Evolutionary conservation across 1,140 invertebrate species (phyloP), one percentile per base, ranked within the genome.

Genomic region (Metaphire vulgaris): DNA sequence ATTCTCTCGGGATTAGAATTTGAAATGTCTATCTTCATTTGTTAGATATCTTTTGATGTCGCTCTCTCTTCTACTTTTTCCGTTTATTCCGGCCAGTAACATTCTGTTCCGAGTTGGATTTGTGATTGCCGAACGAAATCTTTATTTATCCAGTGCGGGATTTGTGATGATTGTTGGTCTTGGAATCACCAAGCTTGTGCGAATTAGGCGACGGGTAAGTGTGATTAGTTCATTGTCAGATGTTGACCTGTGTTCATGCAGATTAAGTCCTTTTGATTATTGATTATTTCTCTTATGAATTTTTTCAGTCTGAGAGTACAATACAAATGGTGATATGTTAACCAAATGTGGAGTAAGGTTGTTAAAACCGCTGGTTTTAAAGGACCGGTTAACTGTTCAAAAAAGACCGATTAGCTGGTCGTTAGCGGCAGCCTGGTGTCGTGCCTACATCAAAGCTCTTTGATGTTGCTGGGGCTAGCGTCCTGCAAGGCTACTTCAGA

Each of bases 71-170:
- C 88, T 96, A 81, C 90, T 95, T 33, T 87, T 98, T 64, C 93
- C 96, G 74, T 98, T 97, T 86, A 86, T 99, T 67, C 96, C 96
- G n/a, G 95, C 96, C 0, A 95, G 93, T 64, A 99, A 99, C 88
- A 87, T 98, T 12, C 95, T 98, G 86, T 96, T 98, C 83, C 94
- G 95, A 0, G 96, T 98, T 74, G 96, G 96, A 1, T 99, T 98
- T 87, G 95, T 98, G 32, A 90, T 99, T 16, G 96, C 96, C 1
- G 96, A 99, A 87, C 87, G 96, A 80, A 92, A 97, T 33, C 88
- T 98, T 0, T 98, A 98, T 85, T 92, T 97, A 85, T 95, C 96
- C 1, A 97, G 95, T 0, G 96, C 97, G 91, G 96, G 96, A 6
- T 97, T 94, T 87, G 97, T 95, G 85, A 90, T 99, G 82, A 87